Evolutionary conservation across 1,140 invertebrate genomes (phyloP).

Genomic region (Drosophila tsacasi): DNA sequence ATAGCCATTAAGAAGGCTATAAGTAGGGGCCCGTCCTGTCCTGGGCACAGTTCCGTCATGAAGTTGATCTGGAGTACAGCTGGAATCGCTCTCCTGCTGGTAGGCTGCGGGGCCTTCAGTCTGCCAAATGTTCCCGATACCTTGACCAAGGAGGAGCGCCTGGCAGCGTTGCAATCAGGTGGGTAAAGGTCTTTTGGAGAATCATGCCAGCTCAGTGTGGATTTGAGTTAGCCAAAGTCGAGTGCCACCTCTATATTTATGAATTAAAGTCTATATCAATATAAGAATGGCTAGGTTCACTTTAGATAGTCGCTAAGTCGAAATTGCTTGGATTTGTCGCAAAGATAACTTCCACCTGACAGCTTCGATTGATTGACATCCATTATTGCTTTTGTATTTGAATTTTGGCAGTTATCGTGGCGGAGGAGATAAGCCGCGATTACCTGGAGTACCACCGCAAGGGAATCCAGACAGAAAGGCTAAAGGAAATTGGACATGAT

Average conservation of each 20-base stretch:
- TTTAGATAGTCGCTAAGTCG: not conserved
- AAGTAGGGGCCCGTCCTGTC: conserved; percentile 33
- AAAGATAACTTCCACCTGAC: conserved; percentile 21
- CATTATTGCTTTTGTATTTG: conserved; percentile 5
- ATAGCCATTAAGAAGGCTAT: conserved; percentile 43
- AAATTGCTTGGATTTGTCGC: not conserved
- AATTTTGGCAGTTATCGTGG: conserved; percentile 44
- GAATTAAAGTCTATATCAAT: conserved; percentile 11
- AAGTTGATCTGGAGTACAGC: conserved; percentile 42
- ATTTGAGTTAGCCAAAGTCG: not conserved
- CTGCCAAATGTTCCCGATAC: conserved; percentile 27
- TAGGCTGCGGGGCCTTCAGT: conserved; percentile 19
- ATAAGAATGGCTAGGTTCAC: conserved; percentile 1
- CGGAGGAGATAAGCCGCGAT: conserved; percentile 68
- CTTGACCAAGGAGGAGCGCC: conserved; percentile 36
- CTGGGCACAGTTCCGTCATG: conserved; percentile 50
- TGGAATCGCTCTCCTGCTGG: conserved; percentile 28
- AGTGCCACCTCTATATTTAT: not conserved
- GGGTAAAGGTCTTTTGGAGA: not conserved
- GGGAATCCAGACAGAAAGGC: conserved; percentile 45
- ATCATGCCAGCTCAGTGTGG: not conserved
- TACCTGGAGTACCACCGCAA: conserved; percentile 63
- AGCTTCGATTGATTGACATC: conserved; percentile 39
- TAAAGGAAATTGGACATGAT: conserved; percentile 43
- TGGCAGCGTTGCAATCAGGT: conserved; percentile 48